phyloP scores from a whole-genome alignment of 2,888 invertebrate genomes.

The Cantharis rustica region DNA sequence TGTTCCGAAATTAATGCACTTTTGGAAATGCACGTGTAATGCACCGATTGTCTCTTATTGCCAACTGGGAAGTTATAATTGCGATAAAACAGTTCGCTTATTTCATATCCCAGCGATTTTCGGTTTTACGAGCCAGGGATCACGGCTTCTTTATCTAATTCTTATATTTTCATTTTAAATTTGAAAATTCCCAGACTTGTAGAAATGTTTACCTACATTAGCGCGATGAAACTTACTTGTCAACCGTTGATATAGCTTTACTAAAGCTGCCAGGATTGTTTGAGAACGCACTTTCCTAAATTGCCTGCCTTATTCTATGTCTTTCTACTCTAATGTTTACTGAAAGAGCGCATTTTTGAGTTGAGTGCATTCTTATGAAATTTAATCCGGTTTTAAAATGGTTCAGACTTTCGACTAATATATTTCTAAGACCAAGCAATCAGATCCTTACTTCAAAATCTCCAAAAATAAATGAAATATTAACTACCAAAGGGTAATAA shows the following conservation, averaged over 20 bases:
- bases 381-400: conserved; percentile 14
- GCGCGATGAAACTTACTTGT: conserved; percentile 28
- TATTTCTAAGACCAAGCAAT: background rate
- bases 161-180: conserved; percentile 7
- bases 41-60: background rate
- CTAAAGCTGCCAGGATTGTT: conserved; percentile 28
- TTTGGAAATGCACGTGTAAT: background rate
- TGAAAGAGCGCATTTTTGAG: conserved; percentile 22
- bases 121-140: background rate
- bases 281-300: conserved; percentile 31
- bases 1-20: background rate
- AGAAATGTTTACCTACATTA: conserved; percentile 27
- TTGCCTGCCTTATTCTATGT: conserved; percentile 24
- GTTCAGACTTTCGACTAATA: background rate
- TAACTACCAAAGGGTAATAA: background rate
- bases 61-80: background rate
- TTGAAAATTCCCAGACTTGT: conserved; percentile 11
- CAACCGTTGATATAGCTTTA: conserved; percentile 29
- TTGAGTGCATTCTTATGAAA: conserved; percentile 22
- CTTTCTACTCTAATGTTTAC: conserved; percentile 25
- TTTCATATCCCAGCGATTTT: background rate
- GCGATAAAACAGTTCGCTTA: background rate
- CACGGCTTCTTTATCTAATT: background rate
- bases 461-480: background rate
- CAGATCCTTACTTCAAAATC: background rate